Conservation (phyloP, 2,113 vertebrate genomes). For the Psilopogon haemacephalus region DNA sequence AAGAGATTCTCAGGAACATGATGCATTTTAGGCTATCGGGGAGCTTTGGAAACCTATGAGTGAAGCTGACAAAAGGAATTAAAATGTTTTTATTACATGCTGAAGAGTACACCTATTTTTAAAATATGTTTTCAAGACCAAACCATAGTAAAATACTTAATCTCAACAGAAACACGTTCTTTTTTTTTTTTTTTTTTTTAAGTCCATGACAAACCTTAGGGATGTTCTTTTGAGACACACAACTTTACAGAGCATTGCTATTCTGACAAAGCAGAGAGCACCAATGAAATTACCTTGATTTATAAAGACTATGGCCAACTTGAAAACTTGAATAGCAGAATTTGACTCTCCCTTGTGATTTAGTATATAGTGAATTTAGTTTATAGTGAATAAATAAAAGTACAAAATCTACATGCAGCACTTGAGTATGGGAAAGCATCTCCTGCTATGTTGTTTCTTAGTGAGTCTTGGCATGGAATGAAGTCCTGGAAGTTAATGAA, state of each 20-base stretch:
- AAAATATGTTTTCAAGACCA: neutral
- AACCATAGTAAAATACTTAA: neutral
- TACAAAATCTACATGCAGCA: neutral
- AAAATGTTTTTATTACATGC: neutral
- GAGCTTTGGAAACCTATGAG: neutral
- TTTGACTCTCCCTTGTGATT: neutral
- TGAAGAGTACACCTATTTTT: neutral
- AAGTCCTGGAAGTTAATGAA: neutral
- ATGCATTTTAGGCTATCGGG: neutral
- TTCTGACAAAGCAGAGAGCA: neutral
- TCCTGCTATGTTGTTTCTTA: neutral
- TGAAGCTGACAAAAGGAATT: neutral
- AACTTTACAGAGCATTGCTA: neutral
- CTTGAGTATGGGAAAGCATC: neutral
- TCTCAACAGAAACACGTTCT: fast-evolving
- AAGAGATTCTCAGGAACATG: neutral
- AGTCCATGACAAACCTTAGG: neutral
- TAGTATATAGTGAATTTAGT: neutral
- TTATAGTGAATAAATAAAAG: neutral
- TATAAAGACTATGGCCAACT: neutral
- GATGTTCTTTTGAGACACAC: neutral
- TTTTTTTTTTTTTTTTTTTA: neutral
- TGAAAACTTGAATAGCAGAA: neutral
- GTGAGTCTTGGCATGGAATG: neutral
- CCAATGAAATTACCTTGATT: neutral